Conservation (phyloP, 92 coral and sea anemone species). For the Parazoanthus atlanticus region DNA sequence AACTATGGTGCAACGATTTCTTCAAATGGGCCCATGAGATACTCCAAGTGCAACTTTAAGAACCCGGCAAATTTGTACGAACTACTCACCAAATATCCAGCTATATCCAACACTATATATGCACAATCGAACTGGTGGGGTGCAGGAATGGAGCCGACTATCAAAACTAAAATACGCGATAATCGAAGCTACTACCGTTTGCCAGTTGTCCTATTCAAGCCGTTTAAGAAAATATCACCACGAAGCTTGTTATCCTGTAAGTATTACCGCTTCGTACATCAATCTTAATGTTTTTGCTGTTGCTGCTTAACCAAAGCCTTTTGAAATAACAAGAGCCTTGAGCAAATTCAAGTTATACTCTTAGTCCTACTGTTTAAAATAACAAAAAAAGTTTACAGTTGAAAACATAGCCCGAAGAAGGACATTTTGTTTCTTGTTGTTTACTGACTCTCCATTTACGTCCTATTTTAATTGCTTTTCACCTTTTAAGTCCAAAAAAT, state of each 20-base stretch:
- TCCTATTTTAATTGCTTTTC: no score
- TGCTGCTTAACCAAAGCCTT: no score
- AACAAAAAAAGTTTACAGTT: no score
- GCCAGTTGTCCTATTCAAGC: slow-evolving; percentile 53
- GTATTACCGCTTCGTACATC: background rate
- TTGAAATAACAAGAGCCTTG: no score
- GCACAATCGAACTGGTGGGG: slow-evolving; percentile 73
- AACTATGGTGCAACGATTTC: slow-evolving; percentile 58
- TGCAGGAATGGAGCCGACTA: slow-evolving; percentile 42
- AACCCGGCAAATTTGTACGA: slow-evolving; percentile 72
- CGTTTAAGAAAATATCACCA: slow-evolving; percentile 62
- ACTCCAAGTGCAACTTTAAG: slow-evolving; percentile 56
- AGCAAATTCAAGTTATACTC: no score
- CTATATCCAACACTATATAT: slow-evolving; percentile 40
- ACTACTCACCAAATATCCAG: slow-evolving; percentile 43
- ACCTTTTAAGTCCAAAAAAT: no score
- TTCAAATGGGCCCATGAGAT: slow-evolving; percentile 72
- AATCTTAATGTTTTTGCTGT: no score
- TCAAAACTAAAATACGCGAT: slow-evolving; percentile 50
- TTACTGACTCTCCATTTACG: no score
- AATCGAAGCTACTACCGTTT: slow-evolving; percentile 39
- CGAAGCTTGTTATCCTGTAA: slow-evolving; percentile 61
- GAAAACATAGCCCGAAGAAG: no score
- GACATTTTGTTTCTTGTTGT: no score
- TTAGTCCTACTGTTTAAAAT: no score